phyloP scores from a whole-genome alignment of 2,888 invertebrate species.

The Oxytorus armatus region DNA sequence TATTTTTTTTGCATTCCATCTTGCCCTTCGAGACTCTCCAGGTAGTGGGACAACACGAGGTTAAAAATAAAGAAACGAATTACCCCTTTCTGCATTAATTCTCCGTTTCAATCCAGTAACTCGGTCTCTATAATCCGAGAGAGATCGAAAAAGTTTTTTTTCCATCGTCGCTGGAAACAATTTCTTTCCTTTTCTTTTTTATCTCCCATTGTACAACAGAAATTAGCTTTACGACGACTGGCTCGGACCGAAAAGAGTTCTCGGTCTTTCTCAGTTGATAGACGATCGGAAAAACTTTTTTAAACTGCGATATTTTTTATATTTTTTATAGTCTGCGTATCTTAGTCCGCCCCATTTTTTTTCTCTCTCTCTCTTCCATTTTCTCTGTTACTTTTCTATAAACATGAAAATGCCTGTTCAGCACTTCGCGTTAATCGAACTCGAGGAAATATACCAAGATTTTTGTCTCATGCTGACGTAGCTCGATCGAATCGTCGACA shows the following conservation, averaged over 20 bases:
- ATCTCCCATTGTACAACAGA: neutral
- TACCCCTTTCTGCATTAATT: slow-evolving; percentile 2
- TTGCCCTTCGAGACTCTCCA: too few species aligned
- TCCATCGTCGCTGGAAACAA: neutral
- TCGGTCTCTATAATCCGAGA: neutral
- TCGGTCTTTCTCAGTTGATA: neutral
- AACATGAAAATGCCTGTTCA: slow-evolving; percentile 24
- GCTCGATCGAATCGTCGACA: slow-evolving; percentile 43
- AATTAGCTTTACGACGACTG: neutral
- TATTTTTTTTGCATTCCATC: neutral
- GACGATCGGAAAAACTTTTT: slow-evolving; percentile 1
- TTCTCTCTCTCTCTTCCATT: neutral
- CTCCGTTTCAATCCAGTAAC: slow-evolving; percentile 13
- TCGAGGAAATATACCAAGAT: slow-evolving; percentile 24
- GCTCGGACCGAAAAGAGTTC: neutral
- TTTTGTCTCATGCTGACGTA: slow-evolving; percentile 40
- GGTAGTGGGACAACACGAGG: neutral
- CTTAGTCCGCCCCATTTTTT: neutral
- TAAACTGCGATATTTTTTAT: neutral
- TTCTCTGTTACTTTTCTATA: neutral
- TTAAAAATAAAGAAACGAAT: slow-evolving; percentile 19
- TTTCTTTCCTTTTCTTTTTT: neutral
- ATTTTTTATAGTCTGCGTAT: neutral
- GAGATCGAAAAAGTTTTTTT: slow-evolving; percentile 15
- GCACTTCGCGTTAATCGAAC: slow-evolving; percentile 7